Conservation (phyloP, 2,797 vertebrate species). For the Notolabrus celidotus region DNA sequence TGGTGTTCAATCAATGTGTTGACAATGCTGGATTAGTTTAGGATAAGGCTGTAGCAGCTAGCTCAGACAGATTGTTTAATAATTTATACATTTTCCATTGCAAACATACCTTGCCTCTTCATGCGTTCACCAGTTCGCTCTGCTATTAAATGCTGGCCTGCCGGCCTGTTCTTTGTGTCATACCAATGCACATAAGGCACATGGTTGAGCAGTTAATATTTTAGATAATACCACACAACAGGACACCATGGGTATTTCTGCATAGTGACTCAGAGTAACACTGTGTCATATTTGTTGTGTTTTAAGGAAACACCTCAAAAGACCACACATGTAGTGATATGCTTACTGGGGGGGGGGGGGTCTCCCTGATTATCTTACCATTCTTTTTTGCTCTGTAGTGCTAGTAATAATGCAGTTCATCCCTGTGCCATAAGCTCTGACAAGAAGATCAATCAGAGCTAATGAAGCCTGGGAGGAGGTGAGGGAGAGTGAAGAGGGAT, state of each 20-base stretch:
- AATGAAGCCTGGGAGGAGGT: constrained; percentile 72
- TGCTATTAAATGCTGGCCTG: constrained; percentile 24
- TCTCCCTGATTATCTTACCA: constrained; percentile 35
- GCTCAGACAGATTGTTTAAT: constrained; percentile 43
- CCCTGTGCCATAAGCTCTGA: constrained; percentile 54
- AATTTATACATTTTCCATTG: constrained; percentile 51
- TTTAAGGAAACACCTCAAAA: constrained; percentile 3
- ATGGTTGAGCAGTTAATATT: constrained; percentile 43
- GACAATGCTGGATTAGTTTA: constrained; percentile 21
- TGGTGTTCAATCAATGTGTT: neutral
- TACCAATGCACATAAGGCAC: constrained; percentile 22
- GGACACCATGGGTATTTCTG: neutral
- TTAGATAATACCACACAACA: constrained; percentile 19
- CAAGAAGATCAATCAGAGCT: constrained; percentile 77
- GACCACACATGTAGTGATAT: neutral
- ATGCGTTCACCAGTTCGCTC: constrained; percentile 31
- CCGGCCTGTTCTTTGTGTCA: constrained; percentile 16
- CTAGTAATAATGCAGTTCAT: constrained; percentile 62
- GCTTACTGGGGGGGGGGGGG: constrained; percentile 8
- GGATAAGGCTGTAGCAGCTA: constrained; percentile 10
- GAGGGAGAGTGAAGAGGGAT: constrained; percentile 41
- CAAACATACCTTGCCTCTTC: constrained; percentile 36
- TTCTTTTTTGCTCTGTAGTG: constrained; percentile 22
- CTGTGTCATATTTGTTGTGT: neutral
- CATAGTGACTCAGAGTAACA: neutral